Conservation (phyloP, 2,888 invertebrate genomes). For the Diabrotica balteata region DNA sequence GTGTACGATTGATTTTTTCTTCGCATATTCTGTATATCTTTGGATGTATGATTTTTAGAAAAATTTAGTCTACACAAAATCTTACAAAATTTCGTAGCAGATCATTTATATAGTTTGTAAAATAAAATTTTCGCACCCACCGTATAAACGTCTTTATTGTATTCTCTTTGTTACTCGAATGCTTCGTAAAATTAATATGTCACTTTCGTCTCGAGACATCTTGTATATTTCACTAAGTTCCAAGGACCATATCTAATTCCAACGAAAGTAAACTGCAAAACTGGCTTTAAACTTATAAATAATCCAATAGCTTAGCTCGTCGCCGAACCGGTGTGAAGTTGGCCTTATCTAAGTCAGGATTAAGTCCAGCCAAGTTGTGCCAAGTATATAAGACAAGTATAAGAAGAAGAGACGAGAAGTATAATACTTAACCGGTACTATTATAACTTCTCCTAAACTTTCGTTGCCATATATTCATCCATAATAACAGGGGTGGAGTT, state of each 20-base stretch:
- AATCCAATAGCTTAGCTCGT: conserved; percentile 59
- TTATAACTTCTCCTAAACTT: conserved; percentile 55
- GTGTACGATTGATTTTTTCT: too few relatives aligned
- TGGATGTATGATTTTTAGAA: too few relatives aligned
- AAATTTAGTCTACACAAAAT: too few relatives aligned
- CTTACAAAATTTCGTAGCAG: too few relatives aligned
- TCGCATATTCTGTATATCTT: too few relatives aligned
- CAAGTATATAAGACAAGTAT: conserved; percentile 18
- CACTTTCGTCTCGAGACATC: too few relatives aligned
- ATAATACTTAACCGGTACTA: conserved; percentile 50
- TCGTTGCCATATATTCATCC: conserved; percentile 57
- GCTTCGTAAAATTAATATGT: too few relatives aligned
- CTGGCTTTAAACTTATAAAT: conserved; percentile 59
- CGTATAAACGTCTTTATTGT: too few relatives aligned
- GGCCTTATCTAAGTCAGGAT: conserved; percentile 59
- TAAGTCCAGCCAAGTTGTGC: conserved; percentile 54
- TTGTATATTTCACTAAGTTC: too few relatives aligned
- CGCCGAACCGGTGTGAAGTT: conserved; percentile 57
- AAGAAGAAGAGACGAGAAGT: conserved; percentile 37
- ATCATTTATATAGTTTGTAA: too few relatives aligned
- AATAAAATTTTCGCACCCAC: too few relatives aligned
- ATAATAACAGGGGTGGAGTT: conserved; percentile 45
- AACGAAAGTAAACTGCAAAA: conserved; percentile 57
- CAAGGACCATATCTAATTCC: conserved; percentile 13
- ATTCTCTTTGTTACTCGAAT: too few relatives aligned